Evolutionary conservation across 2,888 invertebrate genomes (phyloP).

Genomic region (Parnassius mnemosyne): DNA sequence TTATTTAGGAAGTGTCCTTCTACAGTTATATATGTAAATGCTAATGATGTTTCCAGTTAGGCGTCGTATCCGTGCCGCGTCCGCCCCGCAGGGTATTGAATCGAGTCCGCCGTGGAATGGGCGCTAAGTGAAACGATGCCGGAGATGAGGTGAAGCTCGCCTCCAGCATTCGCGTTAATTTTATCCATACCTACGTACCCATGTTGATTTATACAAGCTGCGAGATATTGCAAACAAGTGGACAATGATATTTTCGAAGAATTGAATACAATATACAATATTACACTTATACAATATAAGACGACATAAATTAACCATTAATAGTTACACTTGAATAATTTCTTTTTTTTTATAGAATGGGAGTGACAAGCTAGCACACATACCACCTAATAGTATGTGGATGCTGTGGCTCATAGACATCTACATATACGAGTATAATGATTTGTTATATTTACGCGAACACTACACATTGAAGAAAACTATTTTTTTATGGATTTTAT

Average conservation of each 20-base stretch:
- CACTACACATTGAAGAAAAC: too few species aligned
- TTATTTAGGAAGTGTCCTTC: slow-evolving; percentile 18
- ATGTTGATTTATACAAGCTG: slow-evolving; percentile 27
- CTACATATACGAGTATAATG: too few species aligned
- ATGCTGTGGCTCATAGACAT: too few species aligned
- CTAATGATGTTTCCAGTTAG: slow-evolving; percentile 29
- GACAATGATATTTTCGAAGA: slow-evolving; percentile 1
- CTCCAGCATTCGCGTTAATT: slow-evolving; percentile 48
- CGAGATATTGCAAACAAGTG: not conserved
- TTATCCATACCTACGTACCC: slow-evolving; percentile 33
- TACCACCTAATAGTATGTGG: too few species aligned
- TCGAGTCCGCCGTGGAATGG: slow-evolving; percentile 47
- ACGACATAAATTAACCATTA: too few species aligned
- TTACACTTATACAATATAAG: too few species aligned
- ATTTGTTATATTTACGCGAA: too few species aligned
- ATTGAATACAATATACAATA: too few species aligned
- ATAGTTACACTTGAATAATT: too few species aligned
- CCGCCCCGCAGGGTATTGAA: slow-evolving; percentile 44
- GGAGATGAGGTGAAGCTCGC: slow-evolving; percentile 57
- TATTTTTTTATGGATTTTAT: too few species aligned
- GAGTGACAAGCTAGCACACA: too few species aligned
- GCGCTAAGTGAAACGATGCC: slow-evolving; percentile 65
- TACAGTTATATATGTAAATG: slow-evolving; percentile 18
- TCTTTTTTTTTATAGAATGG: too few species aligned
- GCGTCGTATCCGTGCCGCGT: slow-evolving; percentile 17